Evolutionary conservation across 2,113 vertebrate genomes (phyloP).

Genomic region (Accipiter cooperii): DNA sequence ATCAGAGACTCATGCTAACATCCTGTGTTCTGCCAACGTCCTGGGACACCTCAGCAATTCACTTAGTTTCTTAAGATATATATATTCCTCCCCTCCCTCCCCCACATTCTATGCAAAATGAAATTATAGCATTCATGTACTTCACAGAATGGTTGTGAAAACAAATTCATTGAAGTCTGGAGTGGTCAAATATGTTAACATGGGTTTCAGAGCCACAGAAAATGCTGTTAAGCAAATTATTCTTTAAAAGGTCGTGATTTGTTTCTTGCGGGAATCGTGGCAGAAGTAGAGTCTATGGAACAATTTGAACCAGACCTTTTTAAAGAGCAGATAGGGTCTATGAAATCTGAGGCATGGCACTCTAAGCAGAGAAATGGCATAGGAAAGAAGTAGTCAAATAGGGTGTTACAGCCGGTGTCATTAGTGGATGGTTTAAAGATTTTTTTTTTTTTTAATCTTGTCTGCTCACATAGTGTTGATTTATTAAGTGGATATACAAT

Average conservation of each 20-base stretch:
- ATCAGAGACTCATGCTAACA: not conserved
- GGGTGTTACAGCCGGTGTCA: not conserved
- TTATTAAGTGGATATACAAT: not conserved
- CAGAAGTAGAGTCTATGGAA: not conserved
- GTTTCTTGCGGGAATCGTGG: not conserved
- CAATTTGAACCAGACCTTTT: not conserved
- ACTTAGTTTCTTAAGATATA: not conserved
- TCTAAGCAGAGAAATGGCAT: not conserved
- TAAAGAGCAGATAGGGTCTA: not conserved
- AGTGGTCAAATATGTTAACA: not conserved
- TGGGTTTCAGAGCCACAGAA: not conserved
- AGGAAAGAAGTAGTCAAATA: not conserved
- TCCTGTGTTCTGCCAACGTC: not conserved
- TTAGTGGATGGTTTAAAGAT: not conserved
- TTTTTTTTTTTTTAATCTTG: not conserved
- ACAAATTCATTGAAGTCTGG: not conserved
- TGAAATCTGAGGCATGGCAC: not conserved
- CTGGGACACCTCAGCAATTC: not conserved
- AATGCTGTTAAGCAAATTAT: not conserved
- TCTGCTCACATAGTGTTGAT: not conserved
- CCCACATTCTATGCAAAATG: not conserved
- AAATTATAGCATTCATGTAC: not conserved
- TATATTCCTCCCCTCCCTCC: too few relatives aligned
- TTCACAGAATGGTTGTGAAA: not conserved
- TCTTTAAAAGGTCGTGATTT: not conserved